These are phyloP conservation scores for Ladona fulva DNA, from an alignment of 1,140 invertebrate genomes.

Conservation along the genomic window DNA sequence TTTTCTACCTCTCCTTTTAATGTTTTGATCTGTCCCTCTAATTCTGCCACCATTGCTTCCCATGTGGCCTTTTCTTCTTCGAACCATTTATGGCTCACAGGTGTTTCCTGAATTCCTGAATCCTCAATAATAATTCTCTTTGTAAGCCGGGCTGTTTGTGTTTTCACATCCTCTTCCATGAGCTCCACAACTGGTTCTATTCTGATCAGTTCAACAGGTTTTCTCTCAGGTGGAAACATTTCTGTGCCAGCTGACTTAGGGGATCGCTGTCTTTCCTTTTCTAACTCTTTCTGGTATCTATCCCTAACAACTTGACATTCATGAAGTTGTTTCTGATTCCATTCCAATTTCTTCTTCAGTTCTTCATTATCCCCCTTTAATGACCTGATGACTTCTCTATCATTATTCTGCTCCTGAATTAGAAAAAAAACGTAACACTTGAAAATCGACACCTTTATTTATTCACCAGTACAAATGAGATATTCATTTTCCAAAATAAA, in stretches of 20 bases:
- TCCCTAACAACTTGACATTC: not conserved
- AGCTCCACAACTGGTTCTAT: too few species aligned
- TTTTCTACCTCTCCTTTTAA: not conserved
- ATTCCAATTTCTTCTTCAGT: not conserved
- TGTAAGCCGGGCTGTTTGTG: too few species aligned
- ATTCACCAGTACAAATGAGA: too few species aligned
- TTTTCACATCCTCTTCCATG: too few species aligned
- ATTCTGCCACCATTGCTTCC: not conserved
- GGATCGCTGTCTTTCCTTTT: not conserved
- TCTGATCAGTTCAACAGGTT: too few species aligned
- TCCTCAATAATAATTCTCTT: too few species aligned
- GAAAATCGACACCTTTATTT: too few species aligned
- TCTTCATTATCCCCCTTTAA: not conserved
- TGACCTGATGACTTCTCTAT: not conserved
- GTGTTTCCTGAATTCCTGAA: too few species aligned
- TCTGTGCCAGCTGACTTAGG: not conserved
- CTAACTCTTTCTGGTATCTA: not conserved
- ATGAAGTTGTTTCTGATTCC: not conserved
- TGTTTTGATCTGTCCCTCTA: not conserved
- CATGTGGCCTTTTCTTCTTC: not conserved
- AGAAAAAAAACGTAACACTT: not conserved
- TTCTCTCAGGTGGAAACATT: not conserved
- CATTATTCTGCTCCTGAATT: not conserved
- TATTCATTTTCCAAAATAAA: too few species aligned
- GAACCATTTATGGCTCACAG: not conserved